Base-by-base conservation (phyloP, 2,797 vertebrate species). In the Manis pentadactyla region DNA sequence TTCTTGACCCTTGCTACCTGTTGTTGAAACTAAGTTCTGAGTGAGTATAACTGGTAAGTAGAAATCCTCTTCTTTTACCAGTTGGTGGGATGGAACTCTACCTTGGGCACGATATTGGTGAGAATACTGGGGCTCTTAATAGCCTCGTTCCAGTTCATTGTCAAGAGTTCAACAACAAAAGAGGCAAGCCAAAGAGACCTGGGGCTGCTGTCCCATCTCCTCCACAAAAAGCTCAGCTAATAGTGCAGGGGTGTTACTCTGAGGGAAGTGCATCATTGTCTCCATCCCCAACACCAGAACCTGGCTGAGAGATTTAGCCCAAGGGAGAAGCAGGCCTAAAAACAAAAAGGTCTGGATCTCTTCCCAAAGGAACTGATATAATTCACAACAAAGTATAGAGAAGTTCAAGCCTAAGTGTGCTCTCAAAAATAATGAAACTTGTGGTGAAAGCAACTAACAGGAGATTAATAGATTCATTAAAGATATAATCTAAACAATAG, bases 331-430 rank as follows among this genome's bases (percentile, higher is more conserved):
- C 39, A 66, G 27, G 7, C 49, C 57, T 82, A 73, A 29, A 86
- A 69, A 88, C 13, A 93, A 39, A 88, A 64, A 90, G 46, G 31
- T 91, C 31, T 68, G 8, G 71, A 71, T 53, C 68, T 86, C 39
- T 81, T 82, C 55, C 34, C 27, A 69, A 86, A 87, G 68, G 71
- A 97, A 93, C 1, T 63, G 15, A 94, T 12, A 74, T 92, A 69
- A 90, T 61, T 69, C 31, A 31, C 34, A 90, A 75, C 7, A 53
- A 21, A 31, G n/a, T 18, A 1, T 19, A 14, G 17, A 46, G 12
- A 83, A 61, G 42, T 53, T 92, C 34, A 93, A 83, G 57, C 46
- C 68, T 18, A 85, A n/a, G 57, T 11, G 25, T 37, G 46, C 2
- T 85, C 18, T 89, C n/a, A 63, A 53, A 64, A 68, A 46, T 29